Base-by-base conservation (phyloP, 2,113 vertebrate species). In the Pandion haliaetus region DNA sequence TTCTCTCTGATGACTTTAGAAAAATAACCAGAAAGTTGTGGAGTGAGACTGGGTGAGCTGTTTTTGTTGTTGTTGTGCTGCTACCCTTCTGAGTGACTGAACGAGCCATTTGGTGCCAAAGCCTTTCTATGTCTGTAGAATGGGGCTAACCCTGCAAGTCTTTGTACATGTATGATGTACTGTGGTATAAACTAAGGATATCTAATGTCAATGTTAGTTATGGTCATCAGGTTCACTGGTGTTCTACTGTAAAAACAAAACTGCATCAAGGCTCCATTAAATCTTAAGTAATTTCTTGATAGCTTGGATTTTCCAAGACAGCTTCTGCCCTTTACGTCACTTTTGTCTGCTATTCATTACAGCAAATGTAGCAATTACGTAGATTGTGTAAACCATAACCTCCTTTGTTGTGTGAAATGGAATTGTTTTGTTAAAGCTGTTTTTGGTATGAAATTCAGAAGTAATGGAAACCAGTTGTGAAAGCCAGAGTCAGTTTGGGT, bases 361-460 rank as follows among this genome's bases (percentile, higher is more conserved):
- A 61, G 54, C 50, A 84, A 73, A 67, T 59, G 28, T 67, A 59
- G 73, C 5, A 36, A 89, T 95, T 95, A 40, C 3, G 6, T 26
- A 87, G 65, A 61, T 32, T 58, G 49, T 72, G 73, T 89, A 87
- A 96, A 82, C 44, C 49, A 57, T 63, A 85, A 59, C 38, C 31
- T 93, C 44, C 73, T 95, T 94, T 76, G 40, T 82, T 88, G 49
- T 45, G 66, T 40, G 58, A 93, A 90, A 79, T 55, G 25, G 74
- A 85, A 78, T 61, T 82, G 49, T 80, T 93, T 91, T 70, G 66
- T 76, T 45, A 93, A 79, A 94, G 36, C 62, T 85, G 77, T 3
- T 88, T 88, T 86, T 91, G 65, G 18, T 93, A 57, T 79, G 81
- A 95, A 85, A 76, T 85, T 94, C 74, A 82, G 36, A 95, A 90